Evolutionary conservation across 2,113 vertebrate genomes (phyloP).

Genomic region (Prunella fulvescens): DNA sequence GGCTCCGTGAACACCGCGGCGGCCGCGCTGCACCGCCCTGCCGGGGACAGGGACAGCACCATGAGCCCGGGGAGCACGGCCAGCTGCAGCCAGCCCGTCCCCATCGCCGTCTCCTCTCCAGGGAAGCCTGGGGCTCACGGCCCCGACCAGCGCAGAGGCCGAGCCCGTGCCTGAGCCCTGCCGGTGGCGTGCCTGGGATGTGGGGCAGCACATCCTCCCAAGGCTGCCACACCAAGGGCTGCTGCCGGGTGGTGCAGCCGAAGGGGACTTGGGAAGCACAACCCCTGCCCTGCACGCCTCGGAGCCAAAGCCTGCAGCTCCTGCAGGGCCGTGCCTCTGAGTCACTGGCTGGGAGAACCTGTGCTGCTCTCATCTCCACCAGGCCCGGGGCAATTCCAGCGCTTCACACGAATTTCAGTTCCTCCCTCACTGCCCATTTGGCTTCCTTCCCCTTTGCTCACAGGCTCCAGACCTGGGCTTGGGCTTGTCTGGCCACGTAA

Average conservation of each 20-base stretch:
- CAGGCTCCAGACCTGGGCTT: background rate
- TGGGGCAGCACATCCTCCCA: constrained; percentile 53
- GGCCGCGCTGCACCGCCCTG: background rate
- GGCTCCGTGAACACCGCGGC: background rate
- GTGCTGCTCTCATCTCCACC: background rate
- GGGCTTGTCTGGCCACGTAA: background rate
- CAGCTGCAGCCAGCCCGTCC: background rate
- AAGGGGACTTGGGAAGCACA: background rate
- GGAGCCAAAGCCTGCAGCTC: background rate
- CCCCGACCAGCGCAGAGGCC: background rate
- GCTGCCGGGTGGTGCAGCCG: background rate
- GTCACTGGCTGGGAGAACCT: constrained; percentile 26
- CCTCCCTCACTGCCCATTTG: constrained; percentile 15
- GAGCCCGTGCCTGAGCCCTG: background rate
- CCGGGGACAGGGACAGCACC: constrained; percentile 26
- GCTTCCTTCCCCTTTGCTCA: constrained; percentile 41
- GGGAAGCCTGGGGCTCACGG: background rate
- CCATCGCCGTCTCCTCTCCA: background rate
- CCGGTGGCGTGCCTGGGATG: background rate
- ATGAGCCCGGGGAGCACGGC: background rate
- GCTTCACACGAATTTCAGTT: background rate
- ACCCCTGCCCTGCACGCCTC: background rate
- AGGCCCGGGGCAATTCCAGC: background rate
- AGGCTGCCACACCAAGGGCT: background rate
- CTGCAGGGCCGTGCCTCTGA: background rate